A percentile compares a stretch with the other conserved stretches of the same genome.
phyloP scores from a whole-genome alignment of 1,140 invertebrate genomes.

The Cardiocondyla obscurior region DNA sequence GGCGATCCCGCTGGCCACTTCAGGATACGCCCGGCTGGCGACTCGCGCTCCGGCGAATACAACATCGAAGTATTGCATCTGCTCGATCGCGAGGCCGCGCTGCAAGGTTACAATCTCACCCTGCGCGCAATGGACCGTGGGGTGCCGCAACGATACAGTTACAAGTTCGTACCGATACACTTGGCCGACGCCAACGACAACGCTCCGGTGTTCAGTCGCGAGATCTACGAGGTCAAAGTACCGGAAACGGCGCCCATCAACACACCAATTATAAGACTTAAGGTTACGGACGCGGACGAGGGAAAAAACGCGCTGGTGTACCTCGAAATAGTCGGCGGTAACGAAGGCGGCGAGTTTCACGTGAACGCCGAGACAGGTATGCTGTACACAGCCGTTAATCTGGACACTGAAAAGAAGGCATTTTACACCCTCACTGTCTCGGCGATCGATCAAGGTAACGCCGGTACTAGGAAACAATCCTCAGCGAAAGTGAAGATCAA shows the following conservation, averaged over 20 bases:
- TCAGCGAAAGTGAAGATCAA: constrained; percentile 95
- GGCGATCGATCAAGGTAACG: constrained; percentile 94
- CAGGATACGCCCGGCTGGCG: constrained; percentile 86
- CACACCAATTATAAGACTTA: constrained; percentile 93
- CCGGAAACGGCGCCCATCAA: constrained; percentile 94
- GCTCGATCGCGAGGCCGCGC: constrained; percentile 90
- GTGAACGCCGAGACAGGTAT: constrained; percentile 95
- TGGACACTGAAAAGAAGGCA: constrained; percentile 95
- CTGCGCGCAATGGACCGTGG: constrained; percentile 93
- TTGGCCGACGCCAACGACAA: constrained; percentile 94
- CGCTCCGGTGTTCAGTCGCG: constrained; percentile 93
- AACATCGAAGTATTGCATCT: constrained; percentile 91
- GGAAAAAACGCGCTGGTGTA: constrained; percentile 93
- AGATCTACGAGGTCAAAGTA: constrained; percentile 94
- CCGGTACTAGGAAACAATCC: constrained; percentile 92
- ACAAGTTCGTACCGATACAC: constrained; percentile 90
- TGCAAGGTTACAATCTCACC: constrained; percentile 93
- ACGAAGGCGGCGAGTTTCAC: constrained; percentile 94
- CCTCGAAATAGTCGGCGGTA: constrained; percentile 95
- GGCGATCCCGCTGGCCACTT: constrained; percentile 95
- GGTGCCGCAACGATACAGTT: constrained; percentile 89
- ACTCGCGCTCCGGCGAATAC: constrained; percentile 86
- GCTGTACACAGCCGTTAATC: constrained; percentile 91
- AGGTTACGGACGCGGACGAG: constrained; percentile 93
- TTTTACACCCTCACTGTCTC: constrained; percentile 96